Conservation (phyloP, 2,797 vertebrate species). For the Notoglanidium macrostoma region DNA sequence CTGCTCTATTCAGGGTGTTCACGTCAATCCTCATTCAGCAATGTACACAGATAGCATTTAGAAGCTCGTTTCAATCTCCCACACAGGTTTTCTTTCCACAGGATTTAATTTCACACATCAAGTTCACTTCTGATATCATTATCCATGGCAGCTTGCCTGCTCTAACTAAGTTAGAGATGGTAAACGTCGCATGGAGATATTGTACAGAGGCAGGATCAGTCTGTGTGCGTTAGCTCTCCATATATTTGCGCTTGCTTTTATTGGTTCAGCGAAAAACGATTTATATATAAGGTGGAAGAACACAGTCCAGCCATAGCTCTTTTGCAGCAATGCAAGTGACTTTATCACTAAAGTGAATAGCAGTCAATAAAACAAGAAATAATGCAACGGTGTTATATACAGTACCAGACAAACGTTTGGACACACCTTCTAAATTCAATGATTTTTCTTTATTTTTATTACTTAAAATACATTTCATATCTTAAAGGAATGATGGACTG, state of each 20-base stretch:
- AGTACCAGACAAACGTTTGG: too few relatives aligned
- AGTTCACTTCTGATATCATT: conserved; percentile 61
- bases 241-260: neutral
- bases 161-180: conserved; percentile 46
- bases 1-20: conserved; percentile 52
- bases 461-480: too few relatives aligned
- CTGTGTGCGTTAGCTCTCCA: neutral
- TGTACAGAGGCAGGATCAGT: conserved; percentile 44
- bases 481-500: too few relatives aligned
- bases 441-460: too few relatives aligned
- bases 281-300: neutral
- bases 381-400: neutral
- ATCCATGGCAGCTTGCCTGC: conserved; percentile 48
- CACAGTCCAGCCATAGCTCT: neutral
- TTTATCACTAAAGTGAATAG: neutral
- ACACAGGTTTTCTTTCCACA: conserved; percentile 48
- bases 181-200: conserved; percentile 31
- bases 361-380: neutral
- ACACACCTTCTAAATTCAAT: too few relatives aligned
- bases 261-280: neutral
- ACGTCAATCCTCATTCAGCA: conserved; percentile 59
- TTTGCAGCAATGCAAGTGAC: neutral
- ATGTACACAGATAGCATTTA: conserved; percentile 53
- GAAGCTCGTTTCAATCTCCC: conserved; percentile 56
- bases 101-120: conserved; percentile 58